These are phyloP conservation scores for Piaya cayana DNA, from an alignment of 2,113 vertebrate species.

Conservation along the genomic window DNA sequence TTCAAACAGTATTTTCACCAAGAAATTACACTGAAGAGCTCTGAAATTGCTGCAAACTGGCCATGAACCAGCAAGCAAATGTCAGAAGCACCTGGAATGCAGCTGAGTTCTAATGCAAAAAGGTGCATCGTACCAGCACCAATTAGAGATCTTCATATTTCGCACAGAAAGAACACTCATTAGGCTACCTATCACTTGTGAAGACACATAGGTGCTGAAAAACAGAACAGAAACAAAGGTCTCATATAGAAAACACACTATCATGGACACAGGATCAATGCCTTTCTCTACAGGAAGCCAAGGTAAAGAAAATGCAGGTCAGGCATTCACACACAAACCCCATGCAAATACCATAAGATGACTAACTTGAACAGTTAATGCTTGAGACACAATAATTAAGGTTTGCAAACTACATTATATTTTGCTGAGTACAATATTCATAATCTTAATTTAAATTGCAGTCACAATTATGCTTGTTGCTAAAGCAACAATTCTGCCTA, in stretches of 20 bases:
- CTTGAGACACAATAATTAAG: background rate
- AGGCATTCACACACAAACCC: background rate
- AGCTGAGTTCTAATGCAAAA: background rate
- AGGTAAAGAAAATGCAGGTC: background rate
- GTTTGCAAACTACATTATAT: background rate
- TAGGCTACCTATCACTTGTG: background rate
- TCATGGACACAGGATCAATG: fast-evolving
- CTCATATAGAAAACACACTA: background rate
- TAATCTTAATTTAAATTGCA: conserved; percentile 19
- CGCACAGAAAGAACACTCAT: background rate
- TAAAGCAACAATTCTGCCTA: conserved; percentile 29
- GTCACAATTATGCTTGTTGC: conserved; percentile 29
- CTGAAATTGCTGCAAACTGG: background rate
- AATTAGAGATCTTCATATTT: background rate
- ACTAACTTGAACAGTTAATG: background rate
- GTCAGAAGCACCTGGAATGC: background rate
- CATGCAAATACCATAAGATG: background rate
- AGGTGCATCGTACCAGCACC: background rate
- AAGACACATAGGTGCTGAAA: background rate
- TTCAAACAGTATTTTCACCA: background rate
- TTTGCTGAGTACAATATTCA: background rate
- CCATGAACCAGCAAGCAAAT: background rate
- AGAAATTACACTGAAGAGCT: background rate
- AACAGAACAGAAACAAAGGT: background rate
- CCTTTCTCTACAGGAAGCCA: background rate